Percentiles rank a stretch among this genome's conserved stretches.
These are phyloP conservation scores for Litocranius walleri DNA, from an alignment of 2,113 vertebrate genomes.

Conservation along the genomic window DNA sequence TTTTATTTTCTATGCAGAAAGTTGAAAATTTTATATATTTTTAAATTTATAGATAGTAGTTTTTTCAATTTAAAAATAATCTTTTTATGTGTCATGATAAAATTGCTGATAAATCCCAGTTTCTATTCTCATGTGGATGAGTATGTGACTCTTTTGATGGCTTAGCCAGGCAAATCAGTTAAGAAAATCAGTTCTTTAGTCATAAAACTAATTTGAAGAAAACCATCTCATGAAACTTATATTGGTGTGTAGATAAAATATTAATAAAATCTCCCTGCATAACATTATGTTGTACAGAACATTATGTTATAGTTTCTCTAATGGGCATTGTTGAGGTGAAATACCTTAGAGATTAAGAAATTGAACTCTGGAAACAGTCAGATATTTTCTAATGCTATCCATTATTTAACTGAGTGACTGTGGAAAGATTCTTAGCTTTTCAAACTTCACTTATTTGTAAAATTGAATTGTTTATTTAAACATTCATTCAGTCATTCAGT, in stretches of 20 bases:
- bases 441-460: neutral
- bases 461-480: neutral
- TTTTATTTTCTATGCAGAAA: neutral
- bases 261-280: neutral
- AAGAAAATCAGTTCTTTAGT: neutral
- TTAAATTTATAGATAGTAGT: neutral
- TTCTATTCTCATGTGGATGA: neutral
- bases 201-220: neutral
- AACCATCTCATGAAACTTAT: neutral
- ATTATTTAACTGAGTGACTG: neutral
- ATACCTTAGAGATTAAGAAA: neutral
- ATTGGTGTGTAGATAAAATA: neutral
- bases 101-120: neutral
- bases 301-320: neutral
- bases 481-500: neutral
- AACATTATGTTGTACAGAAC: neutral
- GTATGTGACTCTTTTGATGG: neutral
- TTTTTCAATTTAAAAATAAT: constrained; percentile 7
- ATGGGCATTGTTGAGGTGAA: neutral
- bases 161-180: neutral
- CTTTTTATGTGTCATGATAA: neutral
- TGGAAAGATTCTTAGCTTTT: neutral
- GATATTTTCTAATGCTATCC: neutral
- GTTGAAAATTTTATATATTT: neutral
- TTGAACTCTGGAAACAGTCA: neutral